Evolutionary conservation across 1,140 invertebrate genomes (phyloP), one percentile per base, ranked within the genome.

Genomic region (Temnothorax longispinosus): DNA sequence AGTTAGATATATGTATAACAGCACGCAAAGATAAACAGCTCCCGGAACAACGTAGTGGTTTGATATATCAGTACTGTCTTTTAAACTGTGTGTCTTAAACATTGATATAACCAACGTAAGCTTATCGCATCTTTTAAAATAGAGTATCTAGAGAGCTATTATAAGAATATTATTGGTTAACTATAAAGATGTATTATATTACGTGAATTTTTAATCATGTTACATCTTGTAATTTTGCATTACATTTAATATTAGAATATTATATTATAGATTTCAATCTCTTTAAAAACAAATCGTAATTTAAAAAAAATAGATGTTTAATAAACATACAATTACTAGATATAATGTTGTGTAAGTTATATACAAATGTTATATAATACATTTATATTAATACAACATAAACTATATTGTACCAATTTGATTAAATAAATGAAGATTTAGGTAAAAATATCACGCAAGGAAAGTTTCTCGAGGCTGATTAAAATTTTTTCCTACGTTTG

Each of bases 271-370:
- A 52, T 38, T 38, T 32, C 32, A 54, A n/a, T 38, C 6, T 38
- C 7, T 21, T 10, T 50, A 65, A 18, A 65, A 52, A 18, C 11
- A 64, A 78, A 64, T 44, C 8, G 3, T 21, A 65, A 60, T 65
- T 50, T 38, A 10, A 11, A 78, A 11, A 78, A 64, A 50, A 11
- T 78, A 35, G 4, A 41, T 69, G n/a, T 10, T 52, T 72, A 72
- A 58, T 13, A 47, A 47, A 64, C 52, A 27, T 41, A 41, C 32
- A 65, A 65, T 65, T 41, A 41, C 0, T 60, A 27, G 8, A 41
- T 41, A 41, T 41, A 41, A 41, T 41, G 38, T 41, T 41, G 6
- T 27, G 27, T 27, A 27, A 27, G 27, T 27, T 6, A 41, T 41
- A 3, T 41, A 41, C 5, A 41, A 41, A 41, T 41, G 38, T 41